Conservation (phyloP, 2,113 vertebrate species). For the Rissa tridactyla region DNA sequence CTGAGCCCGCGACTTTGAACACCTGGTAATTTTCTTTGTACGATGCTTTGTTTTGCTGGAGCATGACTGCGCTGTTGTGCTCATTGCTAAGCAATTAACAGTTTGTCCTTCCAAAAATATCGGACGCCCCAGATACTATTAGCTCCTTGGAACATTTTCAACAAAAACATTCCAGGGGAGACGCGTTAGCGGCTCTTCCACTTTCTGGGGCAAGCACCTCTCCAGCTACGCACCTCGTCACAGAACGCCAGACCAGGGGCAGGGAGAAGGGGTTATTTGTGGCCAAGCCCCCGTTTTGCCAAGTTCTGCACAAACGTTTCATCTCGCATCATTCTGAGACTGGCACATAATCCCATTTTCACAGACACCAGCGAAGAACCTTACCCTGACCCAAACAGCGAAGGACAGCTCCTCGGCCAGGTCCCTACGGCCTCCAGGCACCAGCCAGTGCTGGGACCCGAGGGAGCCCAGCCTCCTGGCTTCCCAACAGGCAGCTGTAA, state of each 20-base stretch:
- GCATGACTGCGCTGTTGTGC: neutral
- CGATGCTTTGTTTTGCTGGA: neutral
- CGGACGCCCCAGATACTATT: neutral
- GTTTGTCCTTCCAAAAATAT: conserved; percentile 27
- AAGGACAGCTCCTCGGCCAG: neutral
- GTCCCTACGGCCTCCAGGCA: neutral
- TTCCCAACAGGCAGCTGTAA: neutral
- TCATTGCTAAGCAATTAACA: conserved; percentile 19
- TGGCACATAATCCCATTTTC: neutral
- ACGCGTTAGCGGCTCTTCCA: neutral
- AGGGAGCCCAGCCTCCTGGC: neutral
- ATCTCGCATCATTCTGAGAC: neutral
- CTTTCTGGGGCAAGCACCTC: neutral
- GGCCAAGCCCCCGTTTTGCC: neutral
- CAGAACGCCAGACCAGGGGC: neutral
- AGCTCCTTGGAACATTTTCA: neutral
- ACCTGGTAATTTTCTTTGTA: neutral
- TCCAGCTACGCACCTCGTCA: neutral
- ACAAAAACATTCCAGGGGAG: conserved; percentile 21
- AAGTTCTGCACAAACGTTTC: neutral
- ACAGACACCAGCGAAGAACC: neutral
- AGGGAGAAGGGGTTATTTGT: neutral
- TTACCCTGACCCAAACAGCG: neutral
- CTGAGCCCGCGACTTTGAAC: neutral
- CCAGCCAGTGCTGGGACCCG: neutral